Conservation (phyloP, 1,140 invertebrate species). For the Asbolus verrucosus region DNA sequence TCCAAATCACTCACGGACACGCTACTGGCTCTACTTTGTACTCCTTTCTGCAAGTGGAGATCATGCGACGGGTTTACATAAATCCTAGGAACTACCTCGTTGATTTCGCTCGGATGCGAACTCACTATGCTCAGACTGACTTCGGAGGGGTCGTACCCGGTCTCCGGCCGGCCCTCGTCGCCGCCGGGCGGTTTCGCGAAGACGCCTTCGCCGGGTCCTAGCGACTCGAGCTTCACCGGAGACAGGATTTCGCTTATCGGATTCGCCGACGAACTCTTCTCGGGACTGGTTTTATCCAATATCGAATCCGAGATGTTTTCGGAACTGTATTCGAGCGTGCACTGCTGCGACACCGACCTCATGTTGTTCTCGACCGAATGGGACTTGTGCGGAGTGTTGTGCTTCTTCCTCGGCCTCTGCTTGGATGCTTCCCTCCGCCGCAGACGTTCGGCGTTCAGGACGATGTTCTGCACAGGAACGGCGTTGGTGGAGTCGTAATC, state of each 20-base stretch:
- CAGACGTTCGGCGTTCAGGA: conserved; percentile 62
- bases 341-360: conserved; percentile 70
- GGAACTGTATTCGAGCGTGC: conserved; percentile 78
- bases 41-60: conserved; percentile 50
- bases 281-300: conserved; percentile 68
- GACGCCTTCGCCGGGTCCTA: no score
- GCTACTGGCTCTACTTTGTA: conserved; percentile 61
- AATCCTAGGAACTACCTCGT: conserved; percentile 50
- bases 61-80: conserved; percentile 58
- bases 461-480: conserved; percentile 61
- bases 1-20: conserved; percentile 69
- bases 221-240: no score
- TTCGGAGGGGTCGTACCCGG: conserved; percentile 39
- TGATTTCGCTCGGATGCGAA: conserved; percentile 55
- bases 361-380: conserved; percentile 65
- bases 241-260: no score
- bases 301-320: conserved; percentile 79
- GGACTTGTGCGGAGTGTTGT: conserved; percentile 63
- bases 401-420: conserved; percentile 65
- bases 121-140: conserved; percentile 19
- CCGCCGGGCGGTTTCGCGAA: conserved; percentile 35
- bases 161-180: no score
- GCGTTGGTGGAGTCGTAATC: conserved; percentile 64
- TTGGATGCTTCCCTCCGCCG: conserved; percentile 56
- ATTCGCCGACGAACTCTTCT: no score